These are phyloP conservation scores for Pterostichus madidus DNA, from an alignment of 2,888 invertebrate species.

Conservation along the genomic window DNA sequence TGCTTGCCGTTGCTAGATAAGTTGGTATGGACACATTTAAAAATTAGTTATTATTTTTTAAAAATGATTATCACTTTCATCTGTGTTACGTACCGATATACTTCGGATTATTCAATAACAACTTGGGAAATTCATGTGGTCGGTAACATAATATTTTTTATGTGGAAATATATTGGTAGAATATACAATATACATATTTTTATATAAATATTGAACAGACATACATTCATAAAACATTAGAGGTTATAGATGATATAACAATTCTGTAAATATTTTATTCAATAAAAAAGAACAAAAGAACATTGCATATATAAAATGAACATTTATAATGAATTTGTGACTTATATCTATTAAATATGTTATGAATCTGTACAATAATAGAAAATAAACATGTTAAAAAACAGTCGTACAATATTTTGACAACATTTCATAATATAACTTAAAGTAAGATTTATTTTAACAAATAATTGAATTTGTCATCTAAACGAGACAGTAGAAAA, in stretches of 20 bases:
- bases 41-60: too few relatives aligned
- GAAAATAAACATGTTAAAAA: constrained; percentile 49
- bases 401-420: constrained; percentile 43
- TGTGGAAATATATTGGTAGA: too few relatives aligned
- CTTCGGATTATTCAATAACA: too few relatives aligned
- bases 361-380: constrained; percentile 55
- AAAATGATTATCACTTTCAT: too few relatives aligned
- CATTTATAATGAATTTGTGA: constrained; percentile 53
- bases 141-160: too few relatives aligned
- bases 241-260: constrained; percentile 47
- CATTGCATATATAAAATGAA: constrained; percentile 57
- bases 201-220: not conserved
- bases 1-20: too few relatives aligned
- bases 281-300: constrained; percentile 54
- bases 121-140: too few relatives aligned
- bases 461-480: constrained; percentile 10
- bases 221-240: constrained; percentile 8
- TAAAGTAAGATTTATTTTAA: constrained; percentile 29
- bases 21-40: too few relatives aligned
- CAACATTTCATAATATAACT: not conserved
- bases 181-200: not conserved
- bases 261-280: constrained; percentile 57
- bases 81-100: too few relatives aligned
- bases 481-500: not conserved
- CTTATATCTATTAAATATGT: constrained; percentile 54